These are phyloP conservation scores for Xenentodon cancila DNA, from an alignment of 2,797 vertebrate genomes.

Conservation along the genomic window DNA sequence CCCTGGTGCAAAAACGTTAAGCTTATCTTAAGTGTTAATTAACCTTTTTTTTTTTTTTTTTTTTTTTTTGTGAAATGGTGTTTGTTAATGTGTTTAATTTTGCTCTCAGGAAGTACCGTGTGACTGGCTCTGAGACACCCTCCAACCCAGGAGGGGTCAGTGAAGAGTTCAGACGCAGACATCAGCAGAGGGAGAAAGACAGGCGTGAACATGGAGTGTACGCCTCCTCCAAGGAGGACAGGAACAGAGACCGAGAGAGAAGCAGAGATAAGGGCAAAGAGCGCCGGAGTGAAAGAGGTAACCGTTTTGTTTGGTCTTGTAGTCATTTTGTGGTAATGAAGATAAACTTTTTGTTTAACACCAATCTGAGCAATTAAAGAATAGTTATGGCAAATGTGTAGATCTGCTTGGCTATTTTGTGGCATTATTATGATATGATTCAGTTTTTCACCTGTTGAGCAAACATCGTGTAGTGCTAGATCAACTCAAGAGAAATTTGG, in stretches of 20 bases:
- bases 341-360: constrained; percentile 2
- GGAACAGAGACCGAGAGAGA: constrained; percentile 81
- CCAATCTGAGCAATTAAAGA: not conserved
- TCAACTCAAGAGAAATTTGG: not conserved
- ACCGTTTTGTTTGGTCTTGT: constrained; percentile 4
- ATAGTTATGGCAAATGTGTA: not conserved
- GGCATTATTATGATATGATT: not conserved
- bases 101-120: constrained; percentile 88
- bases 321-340: not conserved
- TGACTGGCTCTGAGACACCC: constrained; percentile 92
- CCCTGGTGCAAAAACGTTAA: too few relatives aligned
- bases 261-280: constrained; percentile 82
- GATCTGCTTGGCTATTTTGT: not conserved
- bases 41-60: too few relatives aligned
- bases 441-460: not conserved
- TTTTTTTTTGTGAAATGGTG: not conserved
- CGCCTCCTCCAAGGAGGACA: constrained; percentile 95
- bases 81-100: constrained; percentile 13
- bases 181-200: constrained; percentile 92
- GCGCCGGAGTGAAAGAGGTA: constrained; percentile 77
- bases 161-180: constrained; percentile 91
- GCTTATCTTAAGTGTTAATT: too few relatives aligned
- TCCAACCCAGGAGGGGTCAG: constrained; percentile 96
- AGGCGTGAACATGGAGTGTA: constrained; percentile 94
- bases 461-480: not conserved